A percentile compares a stretch with the other conserved stretches of the same genome.
Conservation (phyloP, 2,113 vertebrate genomes). For the Pardalotus punctatus region DNA sequence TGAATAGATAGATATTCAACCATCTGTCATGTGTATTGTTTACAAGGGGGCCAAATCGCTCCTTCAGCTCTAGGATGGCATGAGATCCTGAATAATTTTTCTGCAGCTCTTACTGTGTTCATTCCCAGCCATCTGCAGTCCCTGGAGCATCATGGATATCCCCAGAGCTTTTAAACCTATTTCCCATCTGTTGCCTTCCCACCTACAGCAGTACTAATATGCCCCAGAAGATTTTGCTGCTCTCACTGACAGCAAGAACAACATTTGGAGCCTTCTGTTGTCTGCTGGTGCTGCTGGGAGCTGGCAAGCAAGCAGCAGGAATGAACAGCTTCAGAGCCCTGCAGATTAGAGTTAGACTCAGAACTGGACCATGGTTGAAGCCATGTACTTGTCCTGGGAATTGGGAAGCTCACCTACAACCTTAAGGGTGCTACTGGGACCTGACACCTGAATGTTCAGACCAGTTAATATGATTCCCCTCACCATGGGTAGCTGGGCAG, state of each 20-base stretch:
- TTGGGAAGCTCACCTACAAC: neutral
- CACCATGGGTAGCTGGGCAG: neutral
- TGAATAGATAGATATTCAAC: neutral
- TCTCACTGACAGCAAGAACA: neutral
- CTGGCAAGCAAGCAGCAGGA: neutral
- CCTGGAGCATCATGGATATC: neutral
- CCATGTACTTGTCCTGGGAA: neutral
- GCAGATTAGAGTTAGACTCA: neutral
- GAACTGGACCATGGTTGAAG: accelerated
- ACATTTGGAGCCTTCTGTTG: neutral
- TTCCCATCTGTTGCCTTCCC: slow-evolving; percentile 44
- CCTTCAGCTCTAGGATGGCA: neutral
- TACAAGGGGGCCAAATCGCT: neutral
- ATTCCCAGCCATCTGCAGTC: slow-evolving; percentile 27
- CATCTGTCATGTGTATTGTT: neutral
- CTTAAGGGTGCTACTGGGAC: neutral
- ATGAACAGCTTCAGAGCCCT: neutral
- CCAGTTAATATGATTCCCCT: neutral
- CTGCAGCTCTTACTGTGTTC: neutral
- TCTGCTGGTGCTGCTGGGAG: neutral
- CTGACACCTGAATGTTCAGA: neutral
- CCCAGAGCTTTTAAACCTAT: neutral
- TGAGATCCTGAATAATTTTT: neutral
- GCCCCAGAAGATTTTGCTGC: neutral
- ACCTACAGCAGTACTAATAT: neutral